These are phyloP conservation scores for Mesorhabditis belari DNA, from an alignment of 2,888 invertebrate species.

Conservation along the genomic window DNA sequence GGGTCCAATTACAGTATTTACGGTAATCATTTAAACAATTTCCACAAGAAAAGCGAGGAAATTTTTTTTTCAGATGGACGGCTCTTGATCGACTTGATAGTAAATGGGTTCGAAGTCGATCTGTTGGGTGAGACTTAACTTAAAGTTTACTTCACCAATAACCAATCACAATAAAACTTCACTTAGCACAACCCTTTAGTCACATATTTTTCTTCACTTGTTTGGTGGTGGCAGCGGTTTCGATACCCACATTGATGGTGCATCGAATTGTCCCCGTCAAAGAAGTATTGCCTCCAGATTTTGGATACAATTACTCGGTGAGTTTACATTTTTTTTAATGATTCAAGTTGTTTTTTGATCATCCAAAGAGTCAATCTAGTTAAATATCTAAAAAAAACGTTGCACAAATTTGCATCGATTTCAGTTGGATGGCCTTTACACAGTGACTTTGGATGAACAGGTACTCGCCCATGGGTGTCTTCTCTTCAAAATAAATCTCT, in stretches of 20 bases:
- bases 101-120: conserved; percentile 37
- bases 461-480: conserved; percentile 35
- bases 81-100: conserved; percentile 33
- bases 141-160: too few species aligned
- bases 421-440: conserved; percentile 25
- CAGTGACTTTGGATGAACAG: conserved; percentile 24
- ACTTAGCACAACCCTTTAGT: conserved; percentile 23
- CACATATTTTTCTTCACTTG: conserved; percentile 43
- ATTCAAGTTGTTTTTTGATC: neutral
- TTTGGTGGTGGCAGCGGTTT: conserved; percentile 35
- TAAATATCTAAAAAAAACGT: neutral
- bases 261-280: conserved; percentile 42
- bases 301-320: conserved; percentile 4
- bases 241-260: conserved; percentile 49
- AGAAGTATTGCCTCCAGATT: conserved; percentile 15
- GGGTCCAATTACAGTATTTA: too few species aligned
- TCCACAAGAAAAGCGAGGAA: too few species aligned
- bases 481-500: conserved; percentile 47
- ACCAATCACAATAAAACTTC: neutral
- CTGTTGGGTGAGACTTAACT: conserved; percentile 27
- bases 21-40: too few species aligned
- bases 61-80: conserved; percentile 21
- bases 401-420: neutral
- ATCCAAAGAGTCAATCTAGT: neutral
- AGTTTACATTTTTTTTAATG: neutral